Percentiles rank a stretch among this genome's conserved stretches.
Conservation (phyloP, 2,888 invertebrate species). For the Eremobia ochroleuca region DNA sequence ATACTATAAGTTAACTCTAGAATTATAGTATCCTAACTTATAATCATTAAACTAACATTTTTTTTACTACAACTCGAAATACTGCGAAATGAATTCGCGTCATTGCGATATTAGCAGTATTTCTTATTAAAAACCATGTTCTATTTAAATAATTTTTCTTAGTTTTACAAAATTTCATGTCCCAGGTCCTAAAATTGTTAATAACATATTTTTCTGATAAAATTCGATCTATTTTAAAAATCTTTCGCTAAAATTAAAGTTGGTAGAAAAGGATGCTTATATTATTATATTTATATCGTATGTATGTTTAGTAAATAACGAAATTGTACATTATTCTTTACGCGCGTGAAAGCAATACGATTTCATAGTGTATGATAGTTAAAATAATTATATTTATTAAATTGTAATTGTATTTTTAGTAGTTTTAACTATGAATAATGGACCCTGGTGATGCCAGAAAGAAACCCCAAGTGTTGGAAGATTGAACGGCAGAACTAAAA, state of each 20-base stretch:
- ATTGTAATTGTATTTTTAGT: slow-evolving; percentile 3
- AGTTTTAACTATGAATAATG: slow-evolving; percentile 3
- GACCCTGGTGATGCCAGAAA: not conserved
- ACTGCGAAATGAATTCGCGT: slow-evolving; percentile 32
- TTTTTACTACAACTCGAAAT: slow-evolving; percentile 45
- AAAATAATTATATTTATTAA: slow-evolving; percentile 5
- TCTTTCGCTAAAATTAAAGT: slow-evolving; percentile 32
- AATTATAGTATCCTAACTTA: slow-evolving; percentile 40
- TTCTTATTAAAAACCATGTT: slow-evolving; percentile 25
- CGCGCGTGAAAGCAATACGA: slow-evolving; percentile 60
- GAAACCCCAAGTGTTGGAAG: not conserved
- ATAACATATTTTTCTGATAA: not conserved
- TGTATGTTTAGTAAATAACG: slow-evolving; percentile 20
- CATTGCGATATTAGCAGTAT: slow-evolving; percentile 28
- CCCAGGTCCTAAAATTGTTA: slow-evolving; percentile 10
- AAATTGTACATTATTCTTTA: slow-evolving; percentile 50
- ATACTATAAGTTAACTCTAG: slow-evolving; percentile 43
- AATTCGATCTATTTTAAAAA: slow-evolving; percentile 16
- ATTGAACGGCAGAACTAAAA: not conserved
- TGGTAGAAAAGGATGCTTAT: slow-evolving; percentile 67
- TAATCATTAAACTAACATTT: slow-evolving; percentile 53
- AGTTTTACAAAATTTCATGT: slow-evolving; percentile 18
- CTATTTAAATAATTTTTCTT: not conserved
- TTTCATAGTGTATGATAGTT: slow-evolving; percentile 40
- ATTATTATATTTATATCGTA: slow-evolving; percentile 16